Evolutionary conservation across 2,888 invertebrate species (phyloP).

Genomic region (Gibbula magus): DNA sequence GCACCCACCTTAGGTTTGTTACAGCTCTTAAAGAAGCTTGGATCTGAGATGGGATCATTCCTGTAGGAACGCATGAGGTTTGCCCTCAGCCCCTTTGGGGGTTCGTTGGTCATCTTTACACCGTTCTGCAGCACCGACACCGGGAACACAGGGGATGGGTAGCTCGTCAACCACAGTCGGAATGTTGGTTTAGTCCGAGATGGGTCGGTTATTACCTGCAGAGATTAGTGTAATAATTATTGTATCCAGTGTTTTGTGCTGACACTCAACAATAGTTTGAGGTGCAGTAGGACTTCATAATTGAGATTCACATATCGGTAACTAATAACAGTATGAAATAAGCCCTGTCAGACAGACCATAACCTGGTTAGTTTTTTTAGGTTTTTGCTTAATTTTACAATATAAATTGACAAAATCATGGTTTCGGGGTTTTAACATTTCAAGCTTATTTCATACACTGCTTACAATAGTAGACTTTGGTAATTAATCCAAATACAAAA

Average conservation of each 20-base stretch:
- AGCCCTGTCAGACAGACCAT: too few species aligned
- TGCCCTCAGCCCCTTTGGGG: conserved; percentile 74
- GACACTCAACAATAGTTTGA: not conserved
- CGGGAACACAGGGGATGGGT: conserved; percentile 74
- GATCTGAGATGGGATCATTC: conserved; percentile 77
- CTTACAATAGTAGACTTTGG: too few species aligned
- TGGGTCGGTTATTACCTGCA: conserved; percentile 70
- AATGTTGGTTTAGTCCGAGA: conserved; percentile 66
- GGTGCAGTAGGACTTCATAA: not conserved
- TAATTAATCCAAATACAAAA: too few species aligned
- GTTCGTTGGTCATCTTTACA: conserved; percentile 75
- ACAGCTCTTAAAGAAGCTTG: conserved; percentile 83
- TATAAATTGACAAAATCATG: too few species aligned
- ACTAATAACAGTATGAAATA: too few species aligned
- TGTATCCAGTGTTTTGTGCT: not conserved
- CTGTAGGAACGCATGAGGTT: conserved; percentile 75
- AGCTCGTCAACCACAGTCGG: conserved; percentile 75
- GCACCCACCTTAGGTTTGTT: conserved; percentile 74
- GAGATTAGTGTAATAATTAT: not conserved
- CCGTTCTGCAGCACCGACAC: conserved; percentile 75
- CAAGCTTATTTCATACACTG: too few species aligned
- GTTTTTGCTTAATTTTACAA: too few species aligned
- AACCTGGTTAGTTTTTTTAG: too few species aligned
- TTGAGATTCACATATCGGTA: not conserved
- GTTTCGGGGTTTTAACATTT: too few species aligned